Evolutionary conservation across 23 tunicate species (phyloP).

Genomic region (Phallusia fumigata): DNA sequence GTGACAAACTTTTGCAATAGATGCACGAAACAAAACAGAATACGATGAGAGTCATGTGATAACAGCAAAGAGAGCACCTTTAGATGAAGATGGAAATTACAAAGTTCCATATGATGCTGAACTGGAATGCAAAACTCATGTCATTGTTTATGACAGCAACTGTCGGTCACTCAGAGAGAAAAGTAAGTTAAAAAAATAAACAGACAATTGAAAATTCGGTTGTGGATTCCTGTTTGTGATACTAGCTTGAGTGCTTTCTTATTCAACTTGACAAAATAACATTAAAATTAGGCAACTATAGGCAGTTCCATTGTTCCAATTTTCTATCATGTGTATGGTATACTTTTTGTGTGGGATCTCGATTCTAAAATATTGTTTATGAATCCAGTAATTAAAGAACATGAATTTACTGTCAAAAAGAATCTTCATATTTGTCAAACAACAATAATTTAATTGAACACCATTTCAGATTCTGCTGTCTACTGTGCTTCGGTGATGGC

Average conservation of each 20-base stretch:
- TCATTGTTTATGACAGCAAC: slow-evolving; percentile 85
- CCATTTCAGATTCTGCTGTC: slow-evolving; percentile 53
- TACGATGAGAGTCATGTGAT: slow-evolving; percentile 94
- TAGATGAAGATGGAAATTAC: slow-evolving; percentile 45
- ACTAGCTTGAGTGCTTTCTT: too few relatives aligned
- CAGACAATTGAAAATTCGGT: too few relatives aligned
- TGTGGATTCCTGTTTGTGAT: too few relatives aligned
- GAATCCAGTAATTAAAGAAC: too few relatives aligned
- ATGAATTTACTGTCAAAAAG: too few relatives aligned
- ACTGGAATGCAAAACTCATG: slow-evolving; percentile 91
- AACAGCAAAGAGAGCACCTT: slow-evolving; percentile 62
- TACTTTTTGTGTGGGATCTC: too few relatives aligned
- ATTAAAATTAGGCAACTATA: too few relatives aligned
- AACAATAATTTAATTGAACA: background rate
- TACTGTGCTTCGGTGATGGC: slow-evolving; percentile 76
- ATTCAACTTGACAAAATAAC: too few relatives aligned
- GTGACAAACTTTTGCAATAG: slow-evolving; percentile 5
- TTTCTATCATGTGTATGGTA: too few relatives aligned
- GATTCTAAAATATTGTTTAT: too few relatives aligned
- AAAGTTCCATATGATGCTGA: slow-evolving; percentile 87
- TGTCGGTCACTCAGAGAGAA: slow-evolving; percentile 65
- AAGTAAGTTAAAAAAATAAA: slow-evolving; percentile 28
- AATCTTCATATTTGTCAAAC: too few relatives aligned
- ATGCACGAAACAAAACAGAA: slow-evolving; percentile 77
- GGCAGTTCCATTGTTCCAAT: too few relatives aligned